Percentiles rank a stretch among this genome's conserved stretches.
These are phyloP conservation scores for Adrianichthys oophorus DNA, from an alignment of 2,797 vertebrate species.

Conservation along the genomic window DNA sequence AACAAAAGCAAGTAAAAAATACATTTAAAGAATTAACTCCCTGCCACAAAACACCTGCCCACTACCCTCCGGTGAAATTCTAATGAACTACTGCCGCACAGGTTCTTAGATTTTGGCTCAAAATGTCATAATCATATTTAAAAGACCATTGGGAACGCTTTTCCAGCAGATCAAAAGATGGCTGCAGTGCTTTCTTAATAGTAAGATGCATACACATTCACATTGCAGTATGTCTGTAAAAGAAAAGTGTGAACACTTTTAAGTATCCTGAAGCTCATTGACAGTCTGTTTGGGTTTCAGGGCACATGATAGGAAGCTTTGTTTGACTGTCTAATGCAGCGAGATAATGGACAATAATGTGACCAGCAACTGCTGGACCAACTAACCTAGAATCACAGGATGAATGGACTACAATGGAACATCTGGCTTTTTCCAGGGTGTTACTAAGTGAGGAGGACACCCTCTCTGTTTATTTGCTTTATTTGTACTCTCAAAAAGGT, in stretches of 20 bases:
- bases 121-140: too few species aligned
- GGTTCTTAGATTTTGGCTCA: too few species aligned
- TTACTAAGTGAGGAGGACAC: background rate
- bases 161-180: too few species aligned
- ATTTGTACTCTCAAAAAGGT: background rate
- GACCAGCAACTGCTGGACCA: slow-evolving; percentile 11
- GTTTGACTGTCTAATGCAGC: slow-evolving; percentile 67
- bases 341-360: slow-evolving; percentile 62
- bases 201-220: too few species aligned
- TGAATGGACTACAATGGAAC: background rate
- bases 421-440: background rate
- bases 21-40: too few species aligned
- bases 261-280: slow-evolving; percentile 13
- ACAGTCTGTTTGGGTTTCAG: slow-evolving; percentile 49
- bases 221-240: slow-evolving; percentile 4
- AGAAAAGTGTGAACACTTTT: slow-evolving; percentile 38
- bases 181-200: too few species aligned
- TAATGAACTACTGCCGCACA: too few species aligned
- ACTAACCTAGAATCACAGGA: slow-evolving; percentile 2
- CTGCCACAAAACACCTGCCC: too few species aligned
- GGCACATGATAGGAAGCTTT: slow-evolving; percentile 41
- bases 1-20: too few species aligned
- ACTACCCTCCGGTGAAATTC: too few species aligned
- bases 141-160: too few species aligned
- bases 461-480: background rate